phyloP scores from a whole-genome alignment of 2,797 vertebrate genomes.

The Pseudochaenichthys georgianus region DNA sequence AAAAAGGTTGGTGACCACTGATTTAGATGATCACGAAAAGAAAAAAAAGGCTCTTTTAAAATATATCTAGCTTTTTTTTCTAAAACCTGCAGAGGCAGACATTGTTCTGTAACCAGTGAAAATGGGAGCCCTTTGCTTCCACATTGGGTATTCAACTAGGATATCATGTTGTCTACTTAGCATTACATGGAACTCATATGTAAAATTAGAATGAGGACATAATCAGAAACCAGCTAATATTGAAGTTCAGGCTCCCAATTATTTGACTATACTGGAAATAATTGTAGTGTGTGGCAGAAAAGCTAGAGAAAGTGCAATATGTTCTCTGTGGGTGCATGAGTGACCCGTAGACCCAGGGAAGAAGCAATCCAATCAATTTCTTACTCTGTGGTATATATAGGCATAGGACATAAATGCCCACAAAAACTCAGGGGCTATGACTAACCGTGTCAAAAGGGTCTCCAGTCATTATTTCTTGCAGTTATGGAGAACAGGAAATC shows the following conservation, averaged over 20 bases:
- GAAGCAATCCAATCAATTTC: conserved; percentile 1
- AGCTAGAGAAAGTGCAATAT: conserved; percentile 15
- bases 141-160: conserved; percentile 53
- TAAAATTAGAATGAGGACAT: conserved; percentile 56
- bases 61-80: conserved; percentile 21
- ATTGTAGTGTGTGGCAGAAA: conserved; percentile 20
- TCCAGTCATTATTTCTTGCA: neutral
- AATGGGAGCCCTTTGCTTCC: conserved; percentile 50
- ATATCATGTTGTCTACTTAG: conserved; percentile 44
- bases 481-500: neutral
- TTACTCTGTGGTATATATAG: neutral
- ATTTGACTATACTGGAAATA: conserved; percentile 26
- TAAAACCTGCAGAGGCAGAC: conserved; percentile 18
- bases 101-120: conserved; percentile 36
- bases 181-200: conserved; percentile 43
- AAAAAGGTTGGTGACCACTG: neutral
- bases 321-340: conserved; percentile 4
- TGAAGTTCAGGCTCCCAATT: conserved; percentile 22
- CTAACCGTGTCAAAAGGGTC: neutral
- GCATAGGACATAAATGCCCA: neutral
- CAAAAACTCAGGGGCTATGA: neutral
- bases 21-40: conserved; percentile 35
- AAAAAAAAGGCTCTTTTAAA: conserved; percentile 28
- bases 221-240: conserved; percentile 37
- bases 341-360: conserved; percentile 16